phyloP scores from a whole-genome alignment of 2,113 vertebrate species.

The Rhegmatorhina hoffmannsi region DNA sequence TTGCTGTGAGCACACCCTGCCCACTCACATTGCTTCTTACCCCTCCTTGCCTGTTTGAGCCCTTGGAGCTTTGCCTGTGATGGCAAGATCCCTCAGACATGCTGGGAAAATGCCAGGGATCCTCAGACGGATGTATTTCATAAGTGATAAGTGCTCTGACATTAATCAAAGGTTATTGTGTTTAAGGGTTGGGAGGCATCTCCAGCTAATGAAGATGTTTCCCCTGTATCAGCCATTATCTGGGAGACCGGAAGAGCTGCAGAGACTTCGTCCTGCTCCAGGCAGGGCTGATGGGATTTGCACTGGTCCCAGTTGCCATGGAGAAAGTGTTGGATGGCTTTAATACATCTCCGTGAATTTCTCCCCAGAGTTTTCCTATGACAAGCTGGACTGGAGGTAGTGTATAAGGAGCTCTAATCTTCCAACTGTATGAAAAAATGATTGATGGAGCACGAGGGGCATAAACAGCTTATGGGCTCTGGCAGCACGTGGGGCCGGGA shows the following conservation, averaged over 20 bases:
- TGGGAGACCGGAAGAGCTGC: neutral
- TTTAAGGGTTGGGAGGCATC: constrained; percentile 20
- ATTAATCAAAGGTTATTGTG: constrained; percentile 13
- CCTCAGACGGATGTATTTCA: neutral
- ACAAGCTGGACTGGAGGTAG: constrained; percentile 69
- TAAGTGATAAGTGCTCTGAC: neutral
- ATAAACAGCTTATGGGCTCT: neutral
- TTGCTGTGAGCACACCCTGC: neutral
- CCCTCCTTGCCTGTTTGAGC: neutral
- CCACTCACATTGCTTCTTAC: neutral
- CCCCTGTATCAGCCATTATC: neutral
- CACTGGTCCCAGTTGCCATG: constrained; percentile 73
- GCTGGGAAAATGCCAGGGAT: neutral
- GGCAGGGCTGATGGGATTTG: constrained; percentile 49
- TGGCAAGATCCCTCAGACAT: neutral
- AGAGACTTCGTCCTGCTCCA: neutral
- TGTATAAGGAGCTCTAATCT: constrained; percentile 69
- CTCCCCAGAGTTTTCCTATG: constrained; percentile 70
- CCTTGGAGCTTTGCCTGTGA: accelerated
- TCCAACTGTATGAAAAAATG: constrained; percentile 62
- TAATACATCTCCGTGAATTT: constrained; percentile 66
- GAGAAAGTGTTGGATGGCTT: constrained; percentile 71
- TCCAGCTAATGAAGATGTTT: constrained; percentile 44
- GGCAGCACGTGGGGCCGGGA: neutral
- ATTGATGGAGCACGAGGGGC: constrained; percentile 42